Conservation (phyloP, 2,888 invertebrate species). For the Caenorhabditis afra region DNA sequence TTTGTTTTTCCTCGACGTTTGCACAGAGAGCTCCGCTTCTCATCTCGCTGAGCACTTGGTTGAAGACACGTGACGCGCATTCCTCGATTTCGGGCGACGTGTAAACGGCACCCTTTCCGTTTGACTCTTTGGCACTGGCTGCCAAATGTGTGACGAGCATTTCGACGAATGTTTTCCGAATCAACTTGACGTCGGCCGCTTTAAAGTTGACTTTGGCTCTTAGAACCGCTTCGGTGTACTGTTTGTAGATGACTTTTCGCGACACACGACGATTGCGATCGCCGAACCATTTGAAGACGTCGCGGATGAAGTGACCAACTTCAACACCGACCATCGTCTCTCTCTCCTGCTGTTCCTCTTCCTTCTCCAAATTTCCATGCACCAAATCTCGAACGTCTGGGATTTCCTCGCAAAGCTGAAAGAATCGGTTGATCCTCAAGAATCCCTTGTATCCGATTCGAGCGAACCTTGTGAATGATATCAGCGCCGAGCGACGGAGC, state of each 20-base stretch:
- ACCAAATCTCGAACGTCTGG: conserved; percentile 50
- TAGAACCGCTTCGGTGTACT: conserved; percentile 60
- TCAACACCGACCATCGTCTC: conserved; percentile 51
- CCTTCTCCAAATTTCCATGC: conserved; percentile 41
- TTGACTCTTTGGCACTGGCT: conserved; percentile 48
- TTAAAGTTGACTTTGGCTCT: conserved; percentile 69
- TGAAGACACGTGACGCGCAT: conserved; percentile 73
- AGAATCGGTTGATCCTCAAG: neutral
- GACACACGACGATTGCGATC: conserved; percentile 33
- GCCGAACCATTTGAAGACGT: conserved; percentile 64
- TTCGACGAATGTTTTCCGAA: conserved; percentile 66
- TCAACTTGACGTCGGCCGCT: conserved; percentile 75
- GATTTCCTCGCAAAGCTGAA: conserved; percentile 69
- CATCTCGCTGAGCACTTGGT: conserved; percentile 77
- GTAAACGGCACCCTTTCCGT: conserved; percentile 29
- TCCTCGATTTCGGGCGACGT: conserved; percentile 61
- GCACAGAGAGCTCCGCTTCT: conserved; percentile 76
- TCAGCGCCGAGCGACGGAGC: conserved; percentile 36
- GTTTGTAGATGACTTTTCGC: conserved; percentile 33
- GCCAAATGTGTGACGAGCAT: conserved; percentile 59
- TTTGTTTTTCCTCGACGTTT: conserved; percentile 53
- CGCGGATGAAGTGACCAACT: conserved; percentile 61
- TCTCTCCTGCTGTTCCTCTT: conserved; percentile 38
- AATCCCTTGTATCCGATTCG: neutral
- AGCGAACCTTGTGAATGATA: conserved; percentile 50